Conservation (phyloP, 2,113 vertebrate genomes). For the Eulemur rufifrons region DNA sequence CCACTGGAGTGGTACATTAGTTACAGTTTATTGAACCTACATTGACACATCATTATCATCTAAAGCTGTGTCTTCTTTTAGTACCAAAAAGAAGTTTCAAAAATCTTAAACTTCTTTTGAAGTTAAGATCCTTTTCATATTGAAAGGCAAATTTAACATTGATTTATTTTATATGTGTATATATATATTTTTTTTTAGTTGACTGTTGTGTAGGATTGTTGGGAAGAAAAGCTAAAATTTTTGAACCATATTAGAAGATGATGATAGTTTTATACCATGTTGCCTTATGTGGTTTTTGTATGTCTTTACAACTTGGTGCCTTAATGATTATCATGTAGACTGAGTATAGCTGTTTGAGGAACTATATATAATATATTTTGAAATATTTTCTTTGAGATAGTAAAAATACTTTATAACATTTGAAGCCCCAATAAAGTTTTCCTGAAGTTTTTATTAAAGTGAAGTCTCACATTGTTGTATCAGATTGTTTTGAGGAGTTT, state of each 20-base stretch:
- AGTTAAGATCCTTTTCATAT: neutral
- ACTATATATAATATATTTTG: neutral
- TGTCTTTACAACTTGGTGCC: neutral
- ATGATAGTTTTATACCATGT: neutral
- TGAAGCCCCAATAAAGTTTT: neutral
- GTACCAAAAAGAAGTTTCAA: neutral
- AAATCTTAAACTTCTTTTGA: neutral
- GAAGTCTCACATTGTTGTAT: neutral
- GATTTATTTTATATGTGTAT: neutral
- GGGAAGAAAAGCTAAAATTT: neutral
- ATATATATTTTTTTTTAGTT: neutral
- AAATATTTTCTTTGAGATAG: constrained; percentile 13
- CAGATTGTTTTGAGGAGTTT: neutral
- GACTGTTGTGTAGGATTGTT: neutral
- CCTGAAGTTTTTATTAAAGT: constrained; percentile 25
- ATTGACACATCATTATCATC: neutral
- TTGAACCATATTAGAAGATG: neutral
- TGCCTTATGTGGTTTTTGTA: neutral
- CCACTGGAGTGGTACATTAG: neutral
- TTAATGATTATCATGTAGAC: neutral
- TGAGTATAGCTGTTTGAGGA: constrained; percentile 32
- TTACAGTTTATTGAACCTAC: neutral
- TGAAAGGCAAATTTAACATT: constrained; percentile 14
- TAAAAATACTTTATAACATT: constrained; percentile 11
- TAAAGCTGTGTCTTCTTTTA: neutral